These are phyloP conservation scores for Apeltes quadracus DNA, from an alignment of 2,113 vertebrate species.

Conservation along the genomic window DNA sequence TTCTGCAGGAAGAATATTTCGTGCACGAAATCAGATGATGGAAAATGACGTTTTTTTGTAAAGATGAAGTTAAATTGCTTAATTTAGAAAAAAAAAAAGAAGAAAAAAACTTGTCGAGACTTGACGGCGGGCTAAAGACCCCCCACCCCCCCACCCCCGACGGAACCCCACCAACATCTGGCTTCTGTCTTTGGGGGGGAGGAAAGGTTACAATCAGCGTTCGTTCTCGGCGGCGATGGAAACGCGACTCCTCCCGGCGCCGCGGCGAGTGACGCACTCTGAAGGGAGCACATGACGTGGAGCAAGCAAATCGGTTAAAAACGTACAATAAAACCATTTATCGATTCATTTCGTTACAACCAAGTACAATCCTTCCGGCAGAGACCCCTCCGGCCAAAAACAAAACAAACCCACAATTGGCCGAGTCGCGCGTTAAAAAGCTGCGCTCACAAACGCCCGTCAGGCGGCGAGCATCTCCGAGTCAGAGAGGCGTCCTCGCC, in stretches of 20 bases:
- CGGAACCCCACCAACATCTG: neutral
- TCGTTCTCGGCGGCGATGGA: neutral
- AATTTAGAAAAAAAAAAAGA: slow-evolving; percentile 4
- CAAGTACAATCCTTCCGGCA: no score
- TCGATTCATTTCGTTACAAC: no score
- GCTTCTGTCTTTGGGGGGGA: neutral
- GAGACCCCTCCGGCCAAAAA: no score
- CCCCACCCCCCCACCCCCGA: neutral
- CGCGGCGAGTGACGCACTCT: no score
- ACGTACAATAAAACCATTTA: no score
- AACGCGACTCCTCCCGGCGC: neutral
- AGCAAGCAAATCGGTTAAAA: no score
- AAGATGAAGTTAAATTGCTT: neutral
- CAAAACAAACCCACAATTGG: no score
- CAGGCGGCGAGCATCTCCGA: no score
- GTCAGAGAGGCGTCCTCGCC: neutral
- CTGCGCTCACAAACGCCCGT: neutral
- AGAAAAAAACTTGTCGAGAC: neutral
- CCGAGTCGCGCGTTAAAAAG: no score
- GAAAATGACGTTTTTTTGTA: slow-evolving; percentile 3
- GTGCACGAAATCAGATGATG: neutral
- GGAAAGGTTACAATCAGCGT: neutral
- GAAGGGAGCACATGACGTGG: no score
- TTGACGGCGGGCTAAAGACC: neutral
- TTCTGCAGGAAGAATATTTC: neutral